These are phyloP conservation scores for Apis dorsata DNA, from an alignment of 1,140 invertebrate genomes.

Conservation along the genomic window DNA sequence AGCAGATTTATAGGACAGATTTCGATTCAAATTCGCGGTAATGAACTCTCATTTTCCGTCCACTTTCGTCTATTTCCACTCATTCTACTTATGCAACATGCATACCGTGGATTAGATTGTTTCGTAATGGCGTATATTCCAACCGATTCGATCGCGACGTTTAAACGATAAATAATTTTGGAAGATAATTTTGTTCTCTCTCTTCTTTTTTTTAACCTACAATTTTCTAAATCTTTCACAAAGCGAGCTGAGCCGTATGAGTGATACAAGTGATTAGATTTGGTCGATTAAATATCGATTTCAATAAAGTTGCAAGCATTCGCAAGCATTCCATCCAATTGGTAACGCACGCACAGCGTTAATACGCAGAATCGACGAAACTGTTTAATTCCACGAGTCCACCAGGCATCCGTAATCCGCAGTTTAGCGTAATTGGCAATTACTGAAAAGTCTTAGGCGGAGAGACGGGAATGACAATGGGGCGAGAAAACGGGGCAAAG, in stretches of 20 bases:
- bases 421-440: slow-evolving; percentile 31
- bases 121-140: not conserved
- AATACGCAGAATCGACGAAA: not conserved
- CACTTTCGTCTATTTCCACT: not conserved
- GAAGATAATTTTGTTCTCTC: not conserved
- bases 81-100: not conserved
- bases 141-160: not conserved
- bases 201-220: too few species aligned
- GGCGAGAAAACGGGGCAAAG: slow-evolving; percentile 54
- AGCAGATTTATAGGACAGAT: not conserved
- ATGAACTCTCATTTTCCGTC: not conserved
- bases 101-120: not conserved
- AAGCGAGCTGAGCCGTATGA: too few species aligned
- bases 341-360: not conserved
- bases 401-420: slow-evolving; percentile 10
- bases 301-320: not conserved
- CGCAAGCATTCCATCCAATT: not conserved
- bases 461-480: slow-evolving; percentile 55
- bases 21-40: slow-evolving; percentile 8
- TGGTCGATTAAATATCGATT: not conserved
- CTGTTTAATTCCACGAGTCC: not conserved
- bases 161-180: not conserved
- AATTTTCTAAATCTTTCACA: too few species aligned
- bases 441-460: slow-evolving; percentile 32
- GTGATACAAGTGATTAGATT: too few species aligned